Conservation (phyloP, 2,888 invertebrate genomes). For the Hirtodrosophila alboralis region DNA sequence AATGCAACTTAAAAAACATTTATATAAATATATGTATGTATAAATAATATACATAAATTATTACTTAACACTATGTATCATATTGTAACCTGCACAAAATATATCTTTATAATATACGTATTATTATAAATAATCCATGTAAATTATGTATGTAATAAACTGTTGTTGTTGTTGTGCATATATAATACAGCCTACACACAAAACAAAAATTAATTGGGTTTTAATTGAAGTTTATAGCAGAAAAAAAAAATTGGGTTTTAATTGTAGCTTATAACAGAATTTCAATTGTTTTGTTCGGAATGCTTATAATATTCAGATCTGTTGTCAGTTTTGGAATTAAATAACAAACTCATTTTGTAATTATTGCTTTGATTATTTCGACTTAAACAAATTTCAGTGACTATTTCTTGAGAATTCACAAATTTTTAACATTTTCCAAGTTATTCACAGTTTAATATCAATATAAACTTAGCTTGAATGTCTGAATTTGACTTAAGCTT, state of each 20-base stretch:
- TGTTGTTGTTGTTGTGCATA: constrained; percentile 74
- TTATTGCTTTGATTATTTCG: too few species aligned
- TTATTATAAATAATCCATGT: constrained; percentile 56
- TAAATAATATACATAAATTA: too few species aligned
- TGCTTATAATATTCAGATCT: constrained; percentile 20
- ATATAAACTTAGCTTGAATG: too few species aligned
- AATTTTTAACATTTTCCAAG: too few species aligned
- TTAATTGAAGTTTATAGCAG: background rate
- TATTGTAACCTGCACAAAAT: constrained; percentile 65
- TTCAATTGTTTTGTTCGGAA: constrained; percentile 13
- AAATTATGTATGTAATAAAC: constrained; percentile 75
- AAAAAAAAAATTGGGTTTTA: too few species aligned
- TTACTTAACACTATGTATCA: constrained; percentile 60
- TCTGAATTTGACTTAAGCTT: constrained; percentile 6
- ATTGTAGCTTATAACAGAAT: constrained; percentile 12
- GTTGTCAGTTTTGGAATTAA: too few species aligned
- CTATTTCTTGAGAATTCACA: too few species aligned
- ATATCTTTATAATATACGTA: constrained; percentile 31
- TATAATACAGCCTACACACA: constrained; percentile 43
- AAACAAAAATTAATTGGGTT: constrained; percentile 6
- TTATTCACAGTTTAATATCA: too few species aligned
- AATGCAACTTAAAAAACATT: constrained; percentile 26
- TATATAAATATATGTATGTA: too few species aligned
- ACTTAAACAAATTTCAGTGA: too few species aligned
- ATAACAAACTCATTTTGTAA: too few species aligned